Conservation (phyloP, 2,888 invertebrate genomes). For the Andrena hattorfiana region DNA sequence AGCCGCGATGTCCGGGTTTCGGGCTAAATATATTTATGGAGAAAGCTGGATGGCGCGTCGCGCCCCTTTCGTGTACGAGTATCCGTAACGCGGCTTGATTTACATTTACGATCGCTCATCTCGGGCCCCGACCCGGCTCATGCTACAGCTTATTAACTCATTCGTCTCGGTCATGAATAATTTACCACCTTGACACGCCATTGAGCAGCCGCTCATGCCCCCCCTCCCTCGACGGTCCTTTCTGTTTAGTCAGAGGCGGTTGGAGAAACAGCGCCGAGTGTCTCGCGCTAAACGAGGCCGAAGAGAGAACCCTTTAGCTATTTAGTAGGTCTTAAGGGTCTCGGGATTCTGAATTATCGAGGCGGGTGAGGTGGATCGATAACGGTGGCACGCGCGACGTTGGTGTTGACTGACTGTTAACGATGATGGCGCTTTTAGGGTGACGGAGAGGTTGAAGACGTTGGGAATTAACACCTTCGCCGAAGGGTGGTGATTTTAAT, state of each 20-base stretch:
- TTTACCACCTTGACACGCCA: slow-evolving; percentile 72
- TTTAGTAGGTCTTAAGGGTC: slow-evolving; percentile 20
- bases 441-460: not conserved
- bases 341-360: slow-evolving; percentile 21
- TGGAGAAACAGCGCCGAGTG: not conserved
- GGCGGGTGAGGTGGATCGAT: not conserved
- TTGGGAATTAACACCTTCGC: not conserved
- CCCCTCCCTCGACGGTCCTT: too few relatives aligned
- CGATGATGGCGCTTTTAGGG: not conserved
- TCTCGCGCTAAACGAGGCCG: slow-evolving; percentile 5
- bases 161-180: slow-evolving; percentile 79
- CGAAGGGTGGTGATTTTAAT: too few relatives aligned
- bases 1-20: slow-evolving; percentile 46
- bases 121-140: slow-evolving; percentile 64
- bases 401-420: slow-evolving; percentile 3
- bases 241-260: not conserved
- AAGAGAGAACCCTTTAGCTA: slow-evolving; percentile 19
- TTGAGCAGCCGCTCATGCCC: slow-evolving; percentile 35
- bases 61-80: slow-evolving; percentile 65
- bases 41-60: slow-evolving; percentile 37
- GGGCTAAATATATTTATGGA: slow-evolving; percentile 60
- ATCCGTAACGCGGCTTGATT: slow-evolving; percentile 69
- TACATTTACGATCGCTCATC: slow-evolving; percentile 80
- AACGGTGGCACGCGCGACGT: slow-evolving; percentile 2
- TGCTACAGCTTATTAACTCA: slow-evolving; percentile 78